Base-by-base conservation (phyloP, 2,888 invertebrate genomes). In the Craniophora ligustri region DNA sequence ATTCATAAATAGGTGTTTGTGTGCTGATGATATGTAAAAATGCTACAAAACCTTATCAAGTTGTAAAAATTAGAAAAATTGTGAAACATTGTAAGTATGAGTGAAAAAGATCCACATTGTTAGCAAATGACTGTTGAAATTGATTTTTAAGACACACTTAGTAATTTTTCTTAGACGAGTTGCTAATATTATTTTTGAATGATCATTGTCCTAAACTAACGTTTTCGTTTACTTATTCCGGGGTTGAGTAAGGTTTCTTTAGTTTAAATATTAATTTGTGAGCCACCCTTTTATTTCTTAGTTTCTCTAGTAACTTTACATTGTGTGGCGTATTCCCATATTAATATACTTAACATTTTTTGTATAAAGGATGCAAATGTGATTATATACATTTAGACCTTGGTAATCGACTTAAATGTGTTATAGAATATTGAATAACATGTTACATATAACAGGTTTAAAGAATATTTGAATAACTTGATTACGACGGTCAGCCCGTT, bases 41-140 rank as follows among this genome's bases (percentile, higher is more conserved):
- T 79, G 78, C 55, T 60, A 56, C 62, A 47, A 61, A 74, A 65
- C 60, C 50, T 67, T 68, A 44, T 46, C 55, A 57, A 56, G 62
- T 68, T 81, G 77, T 80, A 60, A 81, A 75, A 67, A 75, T 61
- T 69, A 21, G 7, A 13, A 19, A 11, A 10, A 15, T 16, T 59
- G 70, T 63, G 51, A 69, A 67, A 69, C 28, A 66, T 72, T 79
- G 84, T 82, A 72, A 83, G 82, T 81, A 75, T 75, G 21, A 44
- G 60, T 55, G 63, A 62, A 41, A 54, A 57, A 58, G 38, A 53
- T 55, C 62, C 31, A 41, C 38, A 30, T 39, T 49, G 49, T 61
- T 69, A 57, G 55, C 55, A 60, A 65, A 63, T 60, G 55, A 65
- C 54, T 35, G 41, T 51, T 70, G 36, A 39, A 58, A 60, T 61